phyloP scores from a whole-genome alignment of 2,113 vertebrate genomes.

The Malurus melanocephalus region DNA sequence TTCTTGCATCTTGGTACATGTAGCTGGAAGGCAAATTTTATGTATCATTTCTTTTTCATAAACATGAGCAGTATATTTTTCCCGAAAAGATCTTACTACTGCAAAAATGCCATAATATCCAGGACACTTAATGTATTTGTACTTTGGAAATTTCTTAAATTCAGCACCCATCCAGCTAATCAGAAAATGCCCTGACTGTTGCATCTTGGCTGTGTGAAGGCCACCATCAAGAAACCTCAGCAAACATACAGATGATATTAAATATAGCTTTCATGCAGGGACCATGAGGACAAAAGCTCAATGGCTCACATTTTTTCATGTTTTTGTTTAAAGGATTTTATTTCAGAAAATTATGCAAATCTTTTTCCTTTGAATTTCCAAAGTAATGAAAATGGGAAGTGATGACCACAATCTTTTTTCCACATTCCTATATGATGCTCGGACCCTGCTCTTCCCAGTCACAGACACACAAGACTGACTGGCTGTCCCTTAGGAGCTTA shows the following conservation, averaged over 20 bases:
- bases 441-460: neutral
- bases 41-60: accelerated
- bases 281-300: neutral
- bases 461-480: neutral
- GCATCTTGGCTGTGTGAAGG: neutral
- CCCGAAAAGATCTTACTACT: neutral
- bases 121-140: neutral
- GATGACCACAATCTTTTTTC: neutral
- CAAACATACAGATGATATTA: neutral
- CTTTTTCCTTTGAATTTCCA: neutral
- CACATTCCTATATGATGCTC: neutral
- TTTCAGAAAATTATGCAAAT: neutral
- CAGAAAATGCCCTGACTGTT: neutral
- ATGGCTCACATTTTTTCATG: neutral
- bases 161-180: neutral
- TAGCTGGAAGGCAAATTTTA: neutral
- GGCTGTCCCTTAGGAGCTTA: neutral
- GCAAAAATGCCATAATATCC: neutral
- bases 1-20: neutral
- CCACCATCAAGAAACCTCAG: neutral
- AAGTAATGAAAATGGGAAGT: neutral
- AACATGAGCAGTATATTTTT: neutral
- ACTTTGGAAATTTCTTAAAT: neutral
- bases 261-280: neutral
- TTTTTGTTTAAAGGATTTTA: neutral